Conservation (phyloP, 2,113 vertebrate species). For the Podarcis raffonei region DNA sequence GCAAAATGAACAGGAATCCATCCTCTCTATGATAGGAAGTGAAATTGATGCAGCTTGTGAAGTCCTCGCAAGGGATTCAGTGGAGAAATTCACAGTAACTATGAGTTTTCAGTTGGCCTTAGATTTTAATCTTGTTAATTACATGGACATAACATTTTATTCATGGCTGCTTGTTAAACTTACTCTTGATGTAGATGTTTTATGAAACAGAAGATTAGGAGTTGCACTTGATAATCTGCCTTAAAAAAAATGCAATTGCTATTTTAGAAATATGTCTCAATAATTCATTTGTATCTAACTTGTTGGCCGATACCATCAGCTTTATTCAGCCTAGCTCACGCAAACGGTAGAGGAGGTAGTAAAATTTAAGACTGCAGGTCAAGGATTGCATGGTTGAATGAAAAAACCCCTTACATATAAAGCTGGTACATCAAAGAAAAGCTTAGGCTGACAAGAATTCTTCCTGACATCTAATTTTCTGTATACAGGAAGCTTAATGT, state of each 20-base stretch:
- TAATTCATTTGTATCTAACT: neutral
- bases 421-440: neutral
- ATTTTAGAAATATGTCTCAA: neutral
- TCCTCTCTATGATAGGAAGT: conserved; percentile 83
- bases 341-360: neutral
- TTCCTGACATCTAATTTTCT: neutral
- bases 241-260: too few relatives aligned
- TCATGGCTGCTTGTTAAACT: neutral
- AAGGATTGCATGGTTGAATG: neutral
- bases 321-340: neutral
- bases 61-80: conserved; percentile 79
- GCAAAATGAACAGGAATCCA: conserved; percentile 85
- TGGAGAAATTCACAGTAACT: conserved; percentile 91
- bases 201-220: too few relatives aligned
- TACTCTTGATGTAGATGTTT: neutral
- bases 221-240: too few relatives aligned
- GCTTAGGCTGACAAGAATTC: neutral
- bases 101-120: conserved; percentile 49
- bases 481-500: neutral
- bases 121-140: conserved; percentile 40
- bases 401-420: neutral
- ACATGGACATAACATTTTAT: conserved; percentile 21
- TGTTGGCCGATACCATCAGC: neutral
- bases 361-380: neutral
- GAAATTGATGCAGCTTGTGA: conserved; percentile 88